Base-by-base conservation (phyloP, 2,113 vertebrate genomes). In the Myotis yumanensis region DNA sequence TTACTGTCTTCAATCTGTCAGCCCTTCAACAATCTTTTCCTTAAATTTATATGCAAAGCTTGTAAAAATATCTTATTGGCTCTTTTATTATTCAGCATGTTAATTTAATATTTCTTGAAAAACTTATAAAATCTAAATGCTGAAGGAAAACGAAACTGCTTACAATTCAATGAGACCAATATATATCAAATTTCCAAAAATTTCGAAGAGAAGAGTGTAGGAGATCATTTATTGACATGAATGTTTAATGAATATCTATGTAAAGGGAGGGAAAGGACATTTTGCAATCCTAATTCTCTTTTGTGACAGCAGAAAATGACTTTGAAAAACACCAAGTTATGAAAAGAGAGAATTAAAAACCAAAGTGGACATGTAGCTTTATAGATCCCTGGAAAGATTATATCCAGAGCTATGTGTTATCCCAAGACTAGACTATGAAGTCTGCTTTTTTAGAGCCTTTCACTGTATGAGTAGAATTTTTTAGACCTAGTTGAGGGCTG, bases 51-150 rank as follows among this genome's bases (percentile, higher is more conserved):
- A 93, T 86, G 77, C 80, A 93, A 84, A 96, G 35, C 57, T 95
- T 91, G 23, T 92, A 92, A 92, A 96, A 84, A 76, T 10, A 83
- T 89, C 32, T 92, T 89, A 97, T 89, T 95, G 95, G 94, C 72
- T 94, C 62, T 89, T 96, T 91, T 92, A 97, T 95, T 97, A 96
- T 95, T 95, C 94, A 96, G 75, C 52, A 91, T 97, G 93, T 93
- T 95, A 97, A 97, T 95, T 95, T 95, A 97, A 96, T 95, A 82
- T 86, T 90, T 94, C 93, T 97, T 57, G 51, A 88, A 90, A 96
- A 96, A 93, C 51, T 72, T 90, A 97, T 90, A 90, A 96, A 94
- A 89, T 89, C 48, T 92, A 93, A 89, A 89, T 91, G 59, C 22
- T 83, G 40, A 84, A 89, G 59, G 73, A 95, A 94, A 95, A 76